A percentile compares a stretch with the other conserved stretches of the same genome.
Conservation (phyloP, 2,113 vertebrate species). For the Hemicordylus capensis region DNA sequence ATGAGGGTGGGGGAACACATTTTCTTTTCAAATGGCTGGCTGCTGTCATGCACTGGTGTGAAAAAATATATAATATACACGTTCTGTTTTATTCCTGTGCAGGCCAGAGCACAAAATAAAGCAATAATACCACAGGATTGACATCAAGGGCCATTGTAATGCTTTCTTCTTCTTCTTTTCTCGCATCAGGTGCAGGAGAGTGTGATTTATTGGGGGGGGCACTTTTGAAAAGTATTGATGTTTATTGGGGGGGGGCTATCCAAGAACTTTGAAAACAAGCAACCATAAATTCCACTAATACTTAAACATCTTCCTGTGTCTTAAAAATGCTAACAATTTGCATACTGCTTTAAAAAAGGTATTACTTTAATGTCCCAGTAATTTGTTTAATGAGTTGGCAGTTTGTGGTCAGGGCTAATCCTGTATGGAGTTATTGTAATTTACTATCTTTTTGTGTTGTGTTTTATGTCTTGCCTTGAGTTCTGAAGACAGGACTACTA, state of each 20-base stretch:
- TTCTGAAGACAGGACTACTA: background rate
- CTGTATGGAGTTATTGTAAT: background rate
- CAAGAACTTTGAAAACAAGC: constrained; percentile 34
- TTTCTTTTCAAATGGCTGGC: constrained; percentile 73
- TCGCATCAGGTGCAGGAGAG: background rate
- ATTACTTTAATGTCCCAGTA: background rate
- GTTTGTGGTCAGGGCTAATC: background rate
- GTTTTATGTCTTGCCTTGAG: background rate
- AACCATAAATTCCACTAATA: constrained; percentile 7
- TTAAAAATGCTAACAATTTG: background rate
- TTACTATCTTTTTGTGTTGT: background rate
- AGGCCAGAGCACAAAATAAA: constrained; percentile 42
- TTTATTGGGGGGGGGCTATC: constrained; percentile 28
- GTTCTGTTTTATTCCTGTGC: constrained; percentile 58
- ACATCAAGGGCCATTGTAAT: constrained; percentile 7
- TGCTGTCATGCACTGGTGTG: constrained; percentile 64
- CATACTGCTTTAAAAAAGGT: background rate
- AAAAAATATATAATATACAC: constrained; percentile 52
- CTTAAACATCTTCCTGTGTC: background rate
- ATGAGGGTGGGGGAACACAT: constrained; percentile 66
- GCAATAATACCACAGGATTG: constrained; percentile 18
- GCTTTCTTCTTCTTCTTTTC: constrained; percentile 24
- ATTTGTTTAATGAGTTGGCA: too few relatives aligned
- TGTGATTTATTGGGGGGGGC: background rate
- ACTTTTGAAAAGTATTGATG: constrained; percentile 32